Evolutionary conservation across 2,888 invertebrate genomes (phyloP).

Genomic region (Antitype chi): DNA sequence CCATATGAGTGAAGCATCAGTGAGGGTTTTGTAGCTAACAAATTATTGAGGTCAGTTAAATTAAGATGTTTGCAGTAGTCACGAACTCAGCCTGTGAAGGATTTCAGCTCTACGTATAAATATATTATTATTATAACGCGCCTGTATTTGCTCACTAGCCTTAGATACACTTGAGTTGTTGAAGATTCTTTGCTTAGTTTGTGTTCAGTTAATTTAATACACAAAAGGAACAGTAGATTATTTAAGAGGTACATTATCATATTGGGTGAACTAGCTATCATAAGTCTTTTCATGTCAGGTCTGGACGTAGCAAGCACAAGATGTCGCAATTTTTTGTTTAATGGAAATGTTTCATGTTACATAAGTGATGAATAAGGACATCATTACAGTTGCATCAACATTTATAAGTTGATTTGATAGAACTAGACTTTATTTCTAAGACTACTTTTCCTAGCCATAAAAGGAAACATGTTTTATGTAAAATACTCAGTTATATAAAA

Average conservation of each 20-base stretch:
- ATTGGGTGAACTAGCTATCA: slow-evolving; percentile 7
- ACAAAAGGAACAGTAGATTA: not conserved
- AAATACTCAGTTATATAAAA: slow-evolving; percentile 38
- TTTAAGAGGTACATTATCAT: not conserved
- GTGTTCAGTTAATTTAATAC: not conserved
- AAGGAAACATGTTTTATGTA: slow-evolving; percentile 35
- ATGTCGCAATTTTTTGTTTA: slow-evolving; percentile 26
- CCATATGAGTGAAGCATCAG: slow-evolving; percentile 24
- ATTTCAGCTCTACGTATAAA: slow-evolving; percentile 12
- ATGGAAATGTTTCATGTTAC: slow-evolving; percentile 44
- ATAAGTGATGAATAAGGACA: slow-evolving; percentile 53
- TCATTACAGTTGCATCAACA: slow-evolving; percentile 48
- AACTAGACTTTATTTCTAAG: slow-evolving; percentile 24
- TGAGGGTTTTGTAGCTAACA: slow-evolving; percentile 33
- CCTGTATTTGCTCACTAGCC: not conserved
- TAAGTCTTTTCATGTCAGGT: not conserved
- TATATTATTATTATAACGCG: slow-evolving; percentile 4
- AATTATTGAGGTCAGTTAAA: slow-evolving; percentile 55
- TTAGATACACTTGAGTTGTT: not conserved
- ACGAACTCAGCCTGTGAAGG: slow-evolving; percentile 28
- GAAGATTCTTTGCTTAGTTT: not conserved
- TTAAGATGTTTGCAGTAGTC: slow-evolving; percentile 44
- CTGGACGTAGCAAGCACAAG: slow-evolving; percentile 9
- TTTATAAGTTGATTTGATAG: slow-evolving; percentile 16
- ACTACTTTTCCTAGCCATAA: slow-evolving; percentile 29